Evolutionary conservation across 2,113 vertebrate genomes (phyloP), one percentile per base, ranked within the genome.

Genomic region (Thalassoma bifasciatum): DNA sequence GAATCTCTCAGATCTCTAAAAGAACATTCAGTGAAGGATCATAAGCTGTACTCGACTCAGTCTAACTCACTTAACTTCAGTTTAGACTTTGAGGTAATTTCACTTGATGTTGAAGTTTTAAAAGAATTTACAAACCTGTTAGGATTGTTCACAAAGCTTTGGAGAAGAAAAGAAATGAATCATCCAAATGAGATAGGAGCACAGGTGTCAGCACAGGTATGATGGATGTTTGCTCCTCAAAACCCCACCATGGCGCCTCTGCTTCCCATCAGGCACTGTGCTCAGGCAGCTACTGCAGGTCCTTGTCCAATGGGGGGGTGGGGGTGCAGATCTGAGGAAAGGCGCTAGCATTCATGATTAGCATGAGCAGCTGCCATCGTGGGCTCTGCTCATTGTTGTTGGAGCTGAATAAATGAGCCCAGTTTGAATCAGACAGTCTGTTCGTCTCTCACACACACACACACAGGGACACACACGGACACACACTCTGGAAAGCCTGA

Each of bases 401-500:
- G 5, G 34, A 6, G 63, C 81, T 66, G 82, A 84, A 83, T 89
- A 83, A 83, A 89, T 83, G 76, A 89, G 73, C 14, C 38, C 49
- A 10, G 56, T 10, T 38, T 66, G 74, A 70, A 63, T 58, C 53
- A 63, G 14, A 66, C 66, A 44, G 13, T 50, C 46, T 53, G 40
- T 3, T 51, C 23, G n/a, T 46, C 12, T 23, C 37, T 40, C 9
- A 64, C 36, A 63, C 17, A 67, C 66, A n/a, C 26, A 36, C 61
- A 53, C 16, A 50, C 38, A 61, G 68, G 52, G 42, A 40, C 40
- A 60, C 37, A 56, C 44, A 63, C 53, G 6, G 12, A 8, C 13
- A 40, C 5, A 30, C 30, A 30, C 30, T n/a, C n/a, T n/a, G n/a
- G n/a, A n/a, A n/a, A n/a, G n/a, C n/a, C n/a, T n/a, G n/a, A n/a